These are phyloP conservation scores for Pao palembangensis DNA, from an alignment of 2,113 vertebrate genomes.

Conservation along the genomic window DNA sequence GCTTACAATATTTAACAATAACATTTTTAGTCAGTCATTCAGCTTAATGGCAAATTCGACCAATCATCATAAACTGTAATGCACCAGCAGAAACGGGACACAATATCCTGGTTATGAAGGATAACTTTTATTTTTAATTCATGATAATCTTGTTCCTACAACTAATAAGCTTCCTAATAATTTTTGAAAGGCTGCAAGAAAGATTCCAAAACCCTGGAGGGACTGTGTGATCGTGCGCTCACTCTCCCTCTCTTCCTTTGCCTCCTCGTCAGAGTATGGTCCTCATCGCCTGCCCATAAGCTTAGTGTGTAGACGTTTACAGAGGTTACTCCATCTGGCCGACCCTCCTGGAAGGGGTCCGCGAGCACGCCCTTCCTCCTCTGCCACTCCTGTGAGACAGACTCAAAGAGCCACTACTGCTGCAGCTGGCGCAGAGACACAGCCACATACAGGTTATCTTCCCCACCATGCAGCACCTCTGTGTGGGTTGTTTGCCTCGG, in stretches of 20 bases:
- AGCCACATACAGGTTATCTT: constrained; percentile 81
- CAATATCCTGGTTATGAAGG: too few relatives aligned
- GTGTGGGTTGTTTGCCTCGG: constrained; percentile 14
- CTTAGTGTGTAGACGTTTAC: constrained; percentile 97
- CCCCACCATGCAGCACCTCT: constrained; percentile 19
- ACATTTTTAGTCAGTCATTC: too few relatives aligned
- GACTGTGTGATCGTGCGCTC: constrained; percentile 8
- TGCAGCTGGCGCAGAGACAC: constrained; percentile 66
- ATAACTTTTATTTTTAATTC: too few relatives aligned
- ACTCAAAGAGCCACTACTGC: constrained; percentile 61
- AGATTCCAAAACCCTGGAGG: too few relatives aligned
- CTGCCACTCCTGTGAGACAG: constrained; percentile 67
- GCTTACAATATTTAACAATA: too few relatives aligned
- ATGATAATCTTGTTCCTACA: too few relatives aligned
- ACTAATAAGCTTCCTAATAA: too few relatives aligned
- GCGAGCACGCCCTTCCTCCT: constrained; percentile 64
- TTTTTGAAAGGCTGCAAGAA: too few relatives aligned
- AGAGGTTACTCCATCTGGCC: constrained; percentile 90
- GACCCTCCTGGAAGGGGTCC: constrained; percentile 90
- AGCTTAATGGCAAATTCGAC: too few relatives aligned
- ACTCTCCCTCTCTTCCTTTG: constrained; percentile 60
- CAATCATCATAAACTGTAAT: too few relatives aligned
- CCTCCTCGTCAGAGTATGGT: constrained; percentile 84
- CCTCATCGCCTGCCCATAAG: constrained; percentile 88
- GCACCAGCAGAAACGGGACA: too few relatives aligned